Percentiles rank a stretch among this genome's conserved stretches.
Evolutionary conservation across 2,113 vertebrate species (phyloP).

Genomic region (Pipa parva): DNA sequence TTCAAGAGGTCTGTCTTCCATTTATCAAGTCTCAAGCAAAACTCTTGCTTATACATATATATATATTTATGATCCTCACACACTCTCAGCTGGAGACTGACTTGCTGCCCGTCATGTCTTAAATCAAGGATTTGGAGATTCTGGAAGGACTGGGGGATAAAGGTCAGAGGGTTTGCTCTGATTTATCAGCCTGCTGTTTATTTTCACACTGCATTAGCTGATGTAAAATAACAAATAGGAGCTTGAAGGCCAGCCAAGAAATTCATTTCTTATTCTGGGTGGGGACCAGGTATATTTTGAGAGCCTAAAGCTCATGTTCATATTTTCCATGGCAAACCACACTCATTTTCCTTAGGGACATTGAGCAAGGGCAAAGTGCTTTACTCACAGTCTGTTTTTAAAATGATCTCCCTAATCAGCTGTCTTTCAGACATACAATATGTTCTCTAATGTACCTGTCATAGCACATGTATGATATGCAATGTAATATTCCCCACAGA

Average conservation of each 20-base stretch:
- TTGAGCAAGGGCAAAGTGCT: constrained; percentile 21
- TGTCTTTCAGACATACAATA: neutral
- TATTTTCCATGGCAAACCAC: constrained; percentile 22
- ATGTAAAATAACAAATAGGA: constrained; percentile 53
- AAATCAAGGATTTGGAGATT: neutral
- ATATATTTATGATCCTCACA: too few relatives aligned
- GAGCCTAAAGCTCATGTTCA: constrained; percentile 42
- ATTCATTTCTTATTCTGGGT: constrained; percentile 11
- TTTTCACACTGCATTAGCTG: constrained; percentile 59
- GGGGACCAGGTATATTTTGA: constrained; percentile 44
- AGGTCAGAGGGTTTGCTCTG: constrained; percentile 53
- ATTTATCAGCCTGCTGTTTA: constrained; percentile 65
- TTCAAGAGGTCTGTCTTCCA: too few relatives aligned
- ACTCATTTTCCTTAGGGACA: constrained; percentile 7
- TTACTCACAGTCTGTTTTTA: constrained; percentile 21
- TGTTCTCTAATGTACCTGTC: neutral
- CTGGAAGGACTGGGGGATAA: constrained; percentile 53
- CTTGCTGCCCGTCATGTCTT: constrained; percentile 2
- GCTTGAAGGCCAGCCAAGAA: constrained; percentile 9
- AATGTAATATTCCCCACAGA: neutral
- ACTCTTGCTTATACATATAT: too few relatives aligned
- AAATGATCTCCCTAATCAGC: constrained; percentile 1
- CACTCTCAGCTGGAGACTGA: constrained; percentile 3
- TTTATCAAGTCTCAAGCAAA: too few relatives aligned
- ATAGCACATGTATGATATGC: neutral